Conservation (phyloP, 2,888 invertebrate genomes). For the Nemurella pictetii region DNA sequence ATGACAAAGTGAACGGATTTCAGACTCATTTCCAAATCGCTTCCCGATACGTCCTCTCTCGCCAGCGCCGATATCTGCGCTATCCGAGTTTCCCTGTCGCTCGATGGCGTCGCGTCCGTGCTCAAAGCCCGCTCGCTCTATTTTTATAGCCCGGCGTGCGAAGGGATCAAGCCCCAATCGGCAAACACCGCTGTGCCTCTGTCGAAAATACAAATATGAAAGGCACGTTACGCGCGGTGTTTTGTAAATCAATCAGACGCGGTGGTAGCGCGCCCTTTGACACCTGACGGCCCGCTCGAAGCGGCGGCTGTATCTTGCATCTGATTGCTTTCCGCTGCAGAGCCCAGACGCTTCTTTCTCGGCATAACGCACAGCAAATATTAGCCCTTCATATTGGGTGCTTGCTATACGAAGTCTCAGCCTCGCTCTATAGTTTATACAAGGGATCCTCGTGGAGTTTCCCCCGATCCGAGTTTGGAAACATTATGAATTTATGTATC, state of each 20-base stretch:
- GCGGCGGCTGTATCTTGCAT: too few species aligned
- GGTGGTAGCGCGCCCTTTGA: too few species aligned
- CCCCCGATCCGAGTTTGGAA: too few species aligned
- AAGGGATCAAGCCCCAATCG: not conserved
- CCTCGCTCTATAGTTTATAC: too few species aligned
- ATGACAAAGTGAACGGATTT: not conserved
- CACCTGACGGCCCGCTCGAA: too few species aligned
- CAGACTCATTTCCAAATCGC: not conserved
- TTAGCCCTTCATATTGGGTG: not conserved
- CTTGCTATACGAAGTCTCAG: not conserved
- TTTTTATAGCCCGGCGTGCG: not conserved
- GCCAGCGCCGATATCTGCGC: not conserved
- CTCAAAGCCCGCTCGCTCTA: not conserved
- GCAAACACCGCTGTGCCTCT: not conserved
- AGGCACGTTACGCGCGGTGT: not conserved
- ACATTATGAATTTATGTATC: not conserved
- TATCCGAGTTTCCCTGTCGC: not conserved
- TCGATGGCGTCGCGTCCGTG: not conserved
- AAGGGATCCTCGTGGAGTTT: too few species aligned
- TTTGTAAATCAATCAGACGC: not conserved
- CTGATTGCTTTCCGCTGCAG: too few species aligned
- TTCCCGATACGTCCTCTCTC: not conserved
- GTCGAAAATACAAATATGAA: not conserved
- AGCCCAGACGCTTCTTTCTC: too few species aligned
- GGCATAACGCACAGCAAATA: not conserved